phyloP scores from a whole-genome alignment of 2,113 vertebrate genomes.

The Prunella fulvescens region DNA sequence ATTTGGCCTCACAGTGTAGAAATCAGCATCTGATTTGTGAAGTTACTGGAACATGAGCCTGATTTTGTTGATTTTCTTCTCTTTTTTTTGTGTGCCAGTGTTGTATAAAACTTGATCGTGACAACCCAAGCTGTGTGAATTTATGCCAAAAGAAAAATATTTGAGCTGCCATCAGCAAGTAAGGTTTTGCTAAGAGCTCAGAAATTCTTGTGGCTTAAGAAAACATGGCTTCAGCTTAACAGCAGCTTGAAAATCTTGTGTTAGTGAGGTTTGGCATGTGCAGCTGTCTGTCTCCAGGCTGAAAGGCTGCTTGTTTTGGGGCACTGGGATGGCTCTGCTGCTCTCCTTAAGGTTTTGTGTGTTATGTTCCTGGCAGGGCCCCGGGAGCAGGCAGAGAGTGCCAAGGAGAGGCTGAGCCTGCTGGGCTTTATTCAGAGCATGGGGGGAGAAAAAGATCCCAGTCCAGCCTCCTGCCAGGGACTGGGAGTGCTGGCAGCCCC shows the following conservation, averaged over 20 bases:
- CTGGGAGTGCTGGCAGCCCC: background rate
- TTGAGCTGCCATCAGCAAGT: background rate
- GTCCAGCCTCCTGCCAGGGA: background rate
- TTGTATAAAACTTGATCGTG: background rate
- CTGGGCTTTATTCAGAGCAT: background rate
- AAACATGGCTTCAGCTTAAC: background rate
- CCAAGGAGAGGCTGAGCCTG: background rate
- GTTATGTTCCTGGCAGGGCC: background rate
- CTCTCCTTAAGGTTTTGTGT: background rate
- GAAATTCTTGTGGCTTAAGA: background rate
- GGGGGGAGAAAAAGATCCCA: background rate
- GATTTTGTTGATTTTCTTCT: background rate
- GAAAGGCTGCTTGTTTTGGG: constrained; percentile 41
- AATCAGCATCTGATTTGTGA: background rate
- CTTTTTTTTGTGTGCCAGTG: background rate
- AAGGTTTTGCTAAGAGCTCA: background rate
- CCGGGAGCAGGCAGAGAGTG: background rate
- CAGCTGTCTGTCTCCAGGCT: constrained; percentile 1
- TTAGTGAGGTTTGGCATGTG: background rate
- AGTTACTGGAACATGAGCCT: background rate
- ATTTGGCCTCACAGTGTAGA: background rate
- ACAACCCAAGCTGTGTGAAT: background rate
- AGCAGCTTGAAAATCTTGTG: background rate
- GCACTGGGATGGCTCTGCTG: background rate
- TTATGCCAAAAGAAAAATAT: background rate